Evolutionary conservation across 2,888 invertebrate species (phyloP).

Genomic region (Meandrusa payeni): DNA sequence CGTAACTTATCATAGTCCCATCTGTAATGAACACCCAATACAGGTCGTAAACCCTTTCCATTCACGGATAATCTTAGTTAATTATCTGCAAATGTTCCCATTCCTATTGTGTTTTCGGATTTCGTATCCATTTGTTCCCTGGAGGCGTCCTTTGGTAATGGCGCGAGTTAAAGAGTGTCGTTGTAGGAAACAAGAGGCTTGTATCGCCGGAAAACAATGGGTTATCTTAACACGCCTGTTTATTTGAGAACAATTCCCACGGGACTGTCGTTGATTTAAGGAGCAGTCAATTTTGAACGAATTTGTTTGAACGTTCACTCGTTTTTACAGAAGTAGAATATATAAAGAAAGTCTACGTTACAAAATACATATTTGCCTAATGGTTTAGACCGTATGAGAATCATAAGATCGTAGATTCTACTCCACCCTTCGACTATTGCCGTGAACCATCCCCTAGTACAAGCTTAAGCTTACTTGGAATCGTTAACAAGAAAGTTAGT

Average conservation of each 20-base stretch:
- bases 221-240: slow-evolving; percentile 19
- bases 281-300: neutral
- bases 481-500: too few species aligned
- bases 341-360: too few species aligned
- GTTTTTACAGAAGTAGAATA: too few species aligned
- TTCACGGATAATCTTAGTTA: neutral
- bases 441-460: too few species aligned
- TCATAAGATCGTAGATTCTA: too few species aligned
- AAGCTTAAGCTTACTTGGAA: too few species aligned
- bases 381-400: too few species aligned
- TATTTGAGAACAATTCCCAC: slow-evolving; percentile 12
- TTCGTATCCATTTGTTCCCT: neutral
- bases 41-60: neutral
- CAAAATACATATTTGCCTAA: too few species aligned
- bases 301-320: too few species aligned
- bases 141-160: neutral
- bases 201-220: slow-evolving; percentile 6
- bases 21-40: too few species aligned
- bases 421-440: too few species aligned
- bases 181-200: slow-evolving; percentile 1
- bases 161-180: slow-evolving; percentile 3
- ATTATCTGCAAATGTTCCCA: neutral
- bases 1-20: too few species aligned
- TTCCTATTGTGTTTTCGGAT: neutral
- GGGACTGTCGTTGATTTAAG: slow-evolving; percentile 8